phyloP scores from a whole-genome alignment of 2,797 vertebrate species.

The Otolemur crassicaudatus region DNA sequence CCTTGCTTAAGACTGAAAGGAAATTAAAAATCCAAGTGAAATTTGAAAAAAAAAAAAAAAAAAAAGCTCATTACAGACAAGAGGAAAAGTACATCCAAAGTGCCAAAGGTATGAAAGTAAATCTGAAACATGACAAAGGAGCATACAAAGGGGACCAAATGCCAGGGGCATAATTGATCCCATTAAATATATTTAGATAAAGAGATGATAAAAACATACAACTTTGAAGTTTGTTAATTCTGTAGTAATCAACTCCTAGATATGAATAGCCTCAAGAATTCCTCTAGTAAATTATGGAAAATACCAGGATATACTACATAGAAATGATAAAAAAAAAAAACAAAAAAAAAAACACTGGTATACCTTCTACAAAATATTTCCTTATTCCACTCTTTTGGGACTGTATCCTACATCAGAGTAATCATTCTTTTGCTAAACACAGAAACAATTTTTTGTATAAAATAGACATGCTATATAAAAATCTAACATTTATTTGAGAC shows the following conservation, averaged over 20 bases:
- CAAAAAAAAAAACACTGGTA: background rate
- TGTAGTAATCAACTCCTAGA: background rate
- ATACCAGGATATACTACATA: background rate
- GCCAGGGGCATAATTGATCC: background rate
- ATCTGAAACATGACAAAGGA: conserved; percentile 6
- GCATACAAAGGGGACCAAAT: conserved; percentile 30
- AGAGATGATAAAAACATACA: conserved; percentile 48
- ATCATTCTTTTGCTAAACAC: background rate
- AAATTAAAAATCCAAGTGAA: conserved; percentile 53
- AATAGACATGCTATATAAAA: background rate
- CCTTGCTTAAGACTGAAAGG: conserved; percentile 23
- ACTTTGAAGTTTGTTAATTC: conserved; percentile 50
- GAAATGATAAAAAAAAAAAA: background rate
- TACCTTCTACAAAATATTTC: background rate
- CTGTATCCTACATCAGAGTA: background rate
- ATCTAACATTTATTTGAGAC: background rate
- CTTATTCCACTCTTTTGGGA: fast-evolving
- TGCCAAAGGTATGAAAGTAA: conserved; percentile 35
- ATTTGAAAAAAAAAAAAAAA: background rate
- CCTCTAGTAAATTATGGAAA: conserved; percentile 9
- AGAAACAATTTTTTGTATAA: background rate
- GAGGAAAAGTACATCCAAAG: background rate
- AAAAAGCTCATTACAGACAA: conserved; percentile 62
- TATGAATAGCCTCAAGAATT: conserved; percentile 2
- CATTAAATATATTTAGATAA: conserved; percentile 59